These are phyloP conservation scores for Grapholita molesta DNA, from an alignment of 1,140 invertebrate genomes.

Conservation along the genomic window DNA sequence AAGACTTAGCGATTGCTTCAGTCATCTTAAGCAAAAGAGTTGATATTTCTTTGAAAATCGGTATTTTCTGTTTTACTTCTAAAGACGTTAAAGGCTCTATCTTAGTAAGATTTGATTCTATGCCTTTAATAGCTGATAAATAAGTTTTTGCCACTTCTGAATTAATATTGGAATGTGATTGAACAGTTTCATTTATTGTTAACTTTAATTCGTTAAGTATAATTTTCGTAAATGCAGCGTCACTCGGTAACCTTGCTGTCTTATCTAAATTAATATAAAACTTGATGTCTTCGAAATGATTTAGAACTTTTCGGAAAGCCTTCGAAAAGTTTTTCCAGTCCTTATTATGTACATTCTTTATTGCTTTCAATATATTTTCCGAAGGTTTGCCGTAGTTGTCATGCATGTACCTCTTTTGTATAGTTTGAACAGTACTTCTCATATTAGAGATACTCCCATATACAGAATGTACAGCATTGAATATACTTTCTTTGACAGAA, in stretches of 20 bases:
- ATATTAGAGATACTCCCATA: slow-evolving; percentile 67
- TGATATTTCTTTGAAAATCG: slow-evolving; percentile 56
- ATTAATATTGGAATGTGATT: slow-evolving; percentile 26
- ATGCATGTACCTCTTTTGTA: slow-evolving; percentile 65
- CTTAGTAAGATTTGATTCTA: slow-evolving; percentile 34
- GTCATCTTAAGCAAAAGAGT: slow-evolving; percentile 31
- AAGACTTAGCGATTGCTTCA: background rate
- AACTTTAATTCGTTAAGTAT: slow-evolving; percentile 50
- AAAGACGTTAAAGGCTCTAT: slow-evolving; percentile 45
- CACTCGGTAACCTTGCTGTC: slow-evolving; percentile 64
- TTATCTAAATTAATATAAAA: slow-evolving; percentile 74
- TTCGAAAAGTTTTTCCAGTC: slow-evolving; percentile 50
- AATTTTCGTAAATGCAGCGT: slow-evolving; percentile 60
- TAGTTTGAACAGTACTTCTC: slow-evolving; percentile 59
- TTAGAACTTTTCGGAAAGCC: slow-evolving; percentile 52
- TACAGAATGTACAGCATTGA: slow-evolving; percentile 57
- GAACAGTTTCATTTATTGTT: slow-evolving; percentile 32
- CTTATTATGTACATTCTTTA: slow-evolving; percentile 47
- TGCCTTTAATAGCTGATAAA: slow-evolving; percentile 24
- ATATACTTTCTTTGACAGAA: slow-evolving; percentile 43
- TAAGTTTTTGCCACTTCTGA: slow-evolving; percentile 23
- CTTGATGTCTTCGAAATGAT: slow-evolving; percentile 72
- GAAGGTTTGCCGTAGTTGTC: slow-evolving; percentile 65
- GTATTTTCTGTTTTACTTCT: slow-evolving; percentile 68
- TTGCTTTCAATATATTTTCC: slow-evolving; percentile 44